Percentiles rank a stretch among this genome's conserved stretches.
Conservation (phyloP, 2,888 invertebrate species). For the Zhengitettix transpicula region DNA sequence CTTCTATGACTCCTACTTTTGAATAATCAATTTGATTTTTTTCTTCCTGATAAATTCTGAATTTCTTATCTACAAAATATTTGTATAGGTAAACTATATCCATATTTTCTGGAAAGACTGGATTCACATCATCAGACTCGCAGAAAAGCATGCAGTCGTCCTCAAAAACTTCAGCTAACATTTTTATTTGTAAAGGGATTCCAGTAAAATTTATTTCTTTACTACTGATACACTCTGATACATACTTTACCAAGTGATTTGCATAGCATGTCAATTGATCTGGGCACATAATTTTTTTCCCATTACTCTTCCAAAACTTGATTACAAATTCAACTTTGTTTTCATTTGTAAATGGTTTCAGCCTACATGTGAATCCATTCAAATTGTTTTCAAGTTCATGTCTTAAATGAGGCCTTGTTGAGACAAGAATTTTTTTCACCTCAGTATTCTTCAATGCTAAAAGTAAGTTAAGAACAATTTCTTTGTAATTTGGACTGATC, state of each 20-base stretch:
- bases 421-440: constrained; percentile 2
- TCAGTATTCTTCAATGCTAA: neutral
- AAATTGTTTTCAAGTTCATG: constrained; percentile 1
- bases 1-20: neutral
- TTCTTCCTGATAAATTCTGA: neutral
- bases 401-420: constrained; percentile 1
- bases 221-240: neutral
- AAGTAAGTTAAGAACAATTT: neutral
- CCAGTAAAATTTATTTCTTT: neutral
- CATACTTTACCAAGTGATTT: neutral
- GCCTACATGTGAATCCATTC: neutral
- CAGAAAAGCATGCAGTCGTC: neutral
- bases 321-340: constrained; percentile 1
- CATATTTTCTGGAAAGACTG: neutral
- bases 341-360: neutral
- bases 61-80: neutral
- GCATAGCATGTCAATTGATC: neutral
- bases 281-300: neutral
- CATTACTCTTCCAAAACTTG: constrained; percentile 2
- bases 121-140: neutral
- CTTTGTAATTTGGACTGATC: constrained; percentile 2
- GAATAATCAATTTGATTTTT: neutral
- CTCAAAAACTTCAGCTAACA: constrained; percentile 1
- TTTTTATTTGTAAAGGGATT: neutral
- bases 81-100: neutral